Evolutionary conservation across 1,140 invertebrate genomes (phyloP).

Genomic region (Listronotus oregonensis): DNA sequence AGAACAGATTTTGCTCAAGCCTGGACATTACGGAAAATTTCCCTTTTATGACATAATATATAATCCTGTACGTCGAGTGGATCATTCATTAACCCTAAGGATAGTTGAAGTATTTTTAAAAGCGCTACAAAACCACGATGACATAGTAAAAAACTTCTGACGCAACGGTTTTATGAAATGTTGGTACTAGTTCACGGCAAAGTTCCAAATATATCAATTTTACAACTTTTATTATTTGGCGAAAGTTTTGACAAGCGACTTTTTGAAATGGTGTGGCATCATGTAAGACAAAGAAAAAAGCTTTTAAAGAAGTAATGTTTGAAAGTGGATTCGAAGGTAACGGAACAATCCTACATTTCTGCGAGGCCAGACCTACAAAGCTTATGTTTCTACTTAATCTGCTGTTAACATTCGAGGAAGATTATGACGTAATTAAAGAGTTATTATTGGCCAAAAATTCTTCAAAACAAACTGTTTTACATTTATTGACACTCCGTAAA

Average conservation of each 20-base stretch:
- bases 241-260: not conserved
- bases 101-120: not conserved
- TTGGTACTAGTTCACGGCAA: too few relatives aligned
- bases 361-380: not conserved
- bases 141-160: too few relatives aligned
- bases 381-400: too few relatives aligned
- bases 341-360: slow-evolving; percentile 1
- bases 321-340: not conserved
- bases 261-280: not conserved
- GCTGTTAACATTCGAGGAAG: too few relatives aligned
- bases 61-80: not conserved
- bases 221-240: too few relatives aligned
- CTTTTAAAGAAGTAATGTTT: not conserved
- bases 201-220: too few relatives aligned
- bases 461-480: too few relatives aligned
- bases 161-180: too few relatives aligned
- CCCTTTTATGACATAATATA: not conserved
- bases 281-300: not conserved
- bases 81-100: not conserved
- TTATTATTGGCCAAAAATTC: too few relatives aligned
- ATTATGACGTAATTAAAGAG: too few relatives aligned
- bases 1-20: not conserved
- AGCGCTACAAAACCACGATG: not conserved
- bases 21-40: not conserved
- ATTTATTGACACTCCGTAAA: too few relatives aligned